phyloP scores from a whole-genome alignment of 2,797 vertebrate species.

The Neosilurus hyrtlii region DNA sequence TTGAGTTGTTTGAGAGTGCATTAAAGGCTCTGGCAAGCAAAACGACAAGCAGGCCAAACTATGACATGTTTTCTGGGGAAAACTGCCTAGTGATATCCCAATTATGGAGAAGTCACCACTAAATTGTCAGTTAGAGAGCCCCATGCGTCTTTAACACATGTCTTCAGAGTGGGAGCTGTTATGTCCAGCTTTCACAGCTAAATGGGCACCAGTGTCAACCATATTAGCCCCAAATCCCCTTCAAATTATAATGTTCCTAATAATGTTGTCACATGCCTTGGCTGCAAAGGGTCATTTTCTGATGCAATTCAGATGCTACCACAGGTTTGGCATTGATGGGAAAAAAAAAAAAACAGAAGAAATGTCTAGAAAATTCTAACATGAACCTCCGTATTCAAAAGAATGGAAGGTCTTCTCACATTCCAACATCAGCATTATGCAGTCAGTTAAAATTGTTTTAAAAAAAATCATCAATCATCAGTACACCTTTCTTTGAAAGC shows the following conservation, averaged over 20 bases:
- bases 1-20: conserved; percentile 53
- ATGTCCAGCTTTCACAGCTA: conserved; percentile 48
- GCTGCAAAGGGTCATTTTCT: conserved; percentile 55
- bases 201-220: conserved; percentile 49
- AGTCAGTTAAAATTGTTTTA: background rate
- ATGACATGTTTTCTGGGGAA: conserved; percentile 53
- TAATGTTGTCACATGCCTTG: conserved; percentile 52
- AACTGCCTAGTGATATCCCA: conserved; percentile 54
- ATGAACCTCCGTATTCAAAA: conserved; percentile 15
- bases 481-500: conserved; percentile 10
- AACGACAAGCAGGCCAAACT: conserved; percentile 47
- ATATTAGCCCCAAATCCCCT: conserved; percentile 46
- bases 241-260: conserved; percentile 53
- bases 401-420: background rate
- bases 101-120: conserved; percentile 55
- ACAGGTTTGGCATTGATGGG: conserved; percentile 16
- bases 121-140: conserved; percentile 52
- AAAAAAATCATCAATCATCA: background rate
- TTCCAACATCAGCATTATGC: background rate
- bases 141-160: conserved; percentile 51
- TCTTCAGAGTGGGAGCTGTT: conserved; percentile 53
- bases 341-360: background rate
- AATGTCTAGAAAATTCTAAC: conserved; percentile 35
- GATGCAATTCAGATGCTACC: conserved; percentile 51
- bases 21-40: conserved; percentile 51